Evolutionary conservation across 2,797 vertebrate species (phyloP).

Genomic region (Diceros bicornis): DNA sequence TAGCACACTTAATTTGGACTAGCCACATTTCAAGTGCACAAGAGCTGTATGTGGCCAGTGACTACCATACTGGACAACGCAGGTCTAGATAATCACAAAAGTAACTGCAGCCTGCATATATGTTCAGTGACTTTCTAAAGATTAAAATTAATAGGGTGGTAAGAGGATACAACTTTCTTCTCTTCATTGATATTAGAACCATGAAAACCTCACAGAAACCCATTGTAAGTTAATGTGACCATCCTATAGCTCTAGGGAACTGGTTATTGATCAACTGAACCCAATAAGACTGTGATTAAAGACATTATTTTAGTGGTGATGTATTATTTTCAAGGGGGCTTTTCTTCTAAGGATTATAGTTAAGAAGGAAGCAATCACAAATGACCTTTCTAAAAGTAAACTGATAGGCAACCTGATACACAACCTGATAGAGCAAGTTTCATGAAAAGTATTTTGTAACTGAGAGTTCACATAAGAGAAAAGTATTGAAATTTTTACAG

Average conservation of each 20-base stretch:
- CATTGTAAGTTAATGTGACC: not conserved
- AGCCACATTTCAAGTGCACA: not conserved
- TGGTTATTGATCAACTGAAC: not conserved
- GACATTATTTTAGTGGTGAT: not conserved
- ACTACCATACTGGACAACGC: not conserved
- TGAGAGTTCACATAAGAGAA: slow-evolving; percentile 43
- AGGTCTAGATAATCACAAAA: not conserved
- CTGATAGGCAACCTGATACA: slow-evolving; percentile 16
- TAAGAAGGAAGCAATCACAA: slow-evolving; percentile 56
- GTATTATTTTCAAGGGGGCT: not conserved
- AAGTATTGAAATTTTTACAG: not conserved
- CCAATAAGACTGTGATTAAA: not conserved
- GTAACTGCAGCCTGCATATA: not conserved
- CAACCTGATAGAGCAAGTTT: slow-evolving; percentile 24
- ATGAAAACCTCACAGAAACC: slow-evolving; percentile 6
- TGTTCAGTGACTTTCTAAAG: slow-evolving; percentile 23
- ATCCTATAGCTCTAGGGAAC: not conserved
- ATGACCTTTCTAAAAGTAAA: slow-evolving; percentile 52
- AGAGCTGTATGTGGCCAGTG: not conserved
- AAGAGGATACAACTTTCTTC: not conserved
- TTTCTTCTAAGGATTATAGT: slow-evolving; percentile 50
- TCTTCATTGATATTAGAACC: not conserved
- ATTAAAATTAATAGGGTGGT: not conserved
- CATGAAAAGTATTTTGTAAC: slow-evolving; percentile 23
- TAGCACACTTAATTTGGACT: not conserved